Conservation (phyloP, 2,797 vertebrate species). For the Sparidentex hasta region DNA sequence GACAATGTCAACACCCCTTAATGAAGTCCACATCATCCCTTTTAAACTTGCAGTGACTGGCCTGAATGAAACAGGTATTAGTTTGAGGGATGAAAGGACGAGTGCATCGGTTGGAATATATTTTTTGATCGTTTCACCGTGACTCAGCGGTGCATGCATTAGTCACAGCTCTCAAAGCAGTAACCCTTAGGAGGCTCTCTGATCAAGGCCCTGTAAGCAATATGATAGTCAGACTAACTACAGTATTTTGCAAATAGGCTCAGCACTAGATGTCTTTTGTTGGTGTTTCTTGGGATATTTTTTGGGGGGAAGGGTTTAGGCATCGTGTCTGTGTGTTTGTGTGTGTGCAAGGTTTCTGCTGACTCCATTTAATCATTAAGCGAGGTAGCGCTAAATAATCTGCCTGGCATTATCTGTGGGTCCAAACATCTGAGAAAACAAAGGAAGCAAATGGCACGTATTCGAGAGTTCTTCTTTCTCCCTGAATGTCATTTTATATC, state of each 20-base stretch:
- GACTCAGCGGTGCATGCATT: slow-evolving; percentile 46
- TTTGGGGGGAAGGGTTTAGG: not conserved
- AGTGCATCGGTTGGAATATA: not conserved
- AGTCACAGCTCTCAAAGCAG: slow-evolving; percentile 45
- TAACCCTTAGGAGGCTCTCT: slow-evolving; percentile 10
- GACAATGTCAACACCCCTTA: not conserved
- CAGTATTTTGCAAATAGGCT: slow-evolving; percentile 2
- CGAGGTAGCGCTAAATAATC: slow-evolving; percentile 5
- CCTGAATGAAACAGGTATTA: not conserved
- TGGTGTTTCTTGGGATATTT: slow-evolving; percentile 22
- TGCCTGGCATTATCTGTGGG: not conserved
- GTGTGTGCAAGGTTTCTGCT: not conserved
- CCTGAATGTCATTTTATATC: not conserved
- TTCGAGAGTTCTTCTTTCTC: not conserved
- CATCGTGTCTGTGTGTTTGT: not conserved
- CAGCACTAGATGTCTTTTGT: slow-evolving; percentile 12
- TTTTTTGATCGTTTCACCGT: slow-evolving; percentile 21
- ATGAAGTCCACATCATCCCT: not conserved
- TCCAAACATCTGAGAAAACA: slow-evolving; percentile 4
- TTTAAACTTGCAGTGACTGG: not conserved
- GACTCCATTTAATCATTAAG: not conserved
- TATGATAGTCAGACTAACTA: slow-evolving; percentile 29
- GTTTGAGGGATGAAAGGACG: not conserved
- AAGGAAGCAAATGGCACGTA: slow-evolving; percentile 2
- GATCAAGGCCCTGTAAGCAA: slow-evolving; percentile 29